Base-by-base conservation (phyloP, 2,113 vertebrate species). In the Chloropsis cyanopogon region DNA sequence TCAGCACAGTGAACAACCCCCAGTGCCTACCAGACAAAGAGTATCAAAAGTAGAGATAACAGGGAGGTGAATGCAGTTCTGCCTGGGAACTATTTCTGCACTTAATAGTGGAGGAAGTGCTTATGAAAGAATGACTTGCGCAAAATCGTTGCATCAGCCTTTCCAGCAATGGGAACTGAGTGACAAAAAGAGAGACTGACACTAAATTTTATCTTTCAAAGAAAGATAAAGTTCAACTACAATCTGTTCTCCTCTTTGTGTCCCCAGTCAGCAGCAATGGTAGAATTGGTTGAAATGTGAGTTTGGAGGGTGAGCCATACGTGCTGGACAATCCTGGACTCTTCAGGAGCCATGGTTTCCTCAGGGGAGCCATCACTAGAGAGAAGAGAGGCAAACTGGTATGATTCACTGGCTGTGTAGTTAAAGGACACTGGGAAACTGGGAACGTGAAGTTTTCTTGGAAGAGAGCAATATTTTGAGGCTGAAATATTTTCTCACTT, bases 101-200 rank as follows among this genome's bases (percentile, higher is more conserved):
- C 57, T 57, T 78, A 35, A 24, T 46, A 65, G 61, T 39, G 29
- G 39, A 75, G 80, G 93, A 96, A 96, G 46, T 33, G n/a, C 41
- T 95, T 93, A 60, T 65, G 95, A 96, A 96, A 97, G 37, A 72
- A 39, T 25, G 23, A 60, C 50, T 95, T 93, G n/a, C 0, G 19
- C 72, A 79, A 93, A 88, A 39, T 39, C 2, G 3, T 96, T 96
- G 64, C 88, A 76, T 94, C 86, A 96, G 64, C 69, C 9, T 47
- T 92, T 70, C 37, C 69, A 88, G 78, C 3, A 16, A 29, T 29
- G 41, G 56, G 52, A 12, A 3, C 14, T 70, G 78, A 63, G 52
- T 31, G 64, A 49, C 50, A 44, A 31, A 81, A 63, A n/a, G 47
- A 72, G 41, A 33, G 9, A 56, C 61, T 59, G 68, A n/a, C 31